Evolutionary conservation across 23 tunicate genomes (phyloP), one percentile per base, ranked within the genome.

Genomic region (Ciona savignyi): DNA sequence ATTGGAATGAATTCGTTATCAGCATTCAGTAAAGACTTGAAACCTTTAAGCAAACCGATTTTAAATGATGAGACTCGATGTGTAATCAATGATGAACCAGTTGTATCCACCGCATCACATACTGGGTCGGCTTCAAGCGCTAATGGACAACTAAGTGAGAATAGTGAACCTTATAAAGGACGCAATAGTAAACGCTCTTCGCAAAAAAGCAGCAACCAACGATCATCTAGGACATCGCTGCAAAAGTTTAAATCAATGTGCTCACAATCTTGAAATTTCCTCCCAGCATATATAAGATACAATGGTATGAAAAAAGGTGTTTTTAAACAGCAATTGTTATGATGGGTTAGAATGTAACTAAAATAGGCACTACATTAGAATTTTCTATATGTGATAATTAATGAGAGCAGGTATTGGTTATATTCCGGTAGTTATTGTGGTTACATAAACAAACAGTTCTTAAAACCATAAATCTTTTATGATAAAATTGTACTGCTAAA

Each of bases 191-290:
- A 23, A 25, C 56, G 25, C 2, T 33, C 71, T 9, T 61, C 51
- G 2, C 4, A 70, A 6, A 23, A n/a, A 29, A 4, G 28, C 80
- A 6, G 24, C 71, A 63, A 2, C 27, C 70, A 25, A 24, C 68
- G 28, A 6, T 24, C 27, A 21, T 24, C 68, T 4, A 64, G 28
- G 22, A 4, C 68, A 15, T 64, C 27, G n/a, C 68, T 64, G 11
- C 81, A 70, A 22, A 77, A 77, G 51, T 23, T 77, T 48, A 77
- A 77, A 67, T 77, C 81, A 51, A 24, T 77, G 63, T 77, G 81
- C 28, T 66, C 81, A 9, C 81, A 77, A 60, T 77, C 81, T 48
- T 77, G 42, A 42, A n/a, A n/a, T n/a, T n/a, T n/a, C n/a, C n/a
- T n/a, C n/a, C n/a, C n/a, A n/a, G n/a, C n/a, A n/a, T n/a, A n/a